phyloP scores from a whole-genome alignment of 2,888 invertebrate genomes.

The Epirrita christyi region DNA sequence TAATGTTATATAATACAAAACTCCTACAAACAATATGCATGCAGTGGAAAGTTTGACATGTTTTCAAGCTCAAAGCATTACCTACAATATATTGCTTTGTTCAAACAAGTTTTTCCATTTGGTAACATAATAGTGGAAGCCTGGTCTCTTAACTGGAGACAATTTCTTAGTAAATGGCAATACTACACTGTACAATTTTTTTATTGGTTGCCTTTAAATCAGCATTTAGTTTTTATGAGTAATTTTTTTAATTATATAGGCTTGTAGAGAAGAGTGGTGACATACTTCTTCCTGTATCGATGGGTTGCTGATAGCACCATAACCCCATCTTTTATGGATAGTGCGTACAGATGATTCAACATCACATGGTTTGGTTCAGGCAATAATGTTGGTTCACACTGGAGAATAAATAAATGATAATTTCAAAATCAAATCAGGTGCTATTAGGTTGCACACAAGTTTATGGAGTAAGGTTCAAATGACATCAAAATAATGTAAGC shows the following conservation, averaged over 20 bases:
- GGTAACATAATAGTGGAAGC: not conserved
- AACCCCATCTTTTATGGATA: slow-evolving; percentile 99
- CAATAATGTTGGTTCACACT: slow-evolving; percentile 99
- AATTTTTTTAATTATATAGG: slow-evolving; percentile 89
- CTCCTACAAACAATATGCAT: not conserved
- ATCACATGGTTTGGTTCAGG: slow-evolving; percentile 99
- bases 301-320: slow-evolving; percentile 99
- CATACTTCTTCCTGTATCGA: slow-evolving; percentile 99
- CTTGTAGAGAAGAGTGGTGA: slow-evolving; percentile 98
- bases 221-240: not conserved
- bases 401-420: slow-evolving; percentile 57
- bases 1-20: slow-evolving; percentile 1
- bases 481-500: too few species aligned
- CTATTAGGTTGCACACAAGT: too few species aligned
- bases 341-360: slow-evolving; percentile 99
- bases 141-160: not conserved
- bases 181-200: too few species aligned
- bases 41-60: not conserved
- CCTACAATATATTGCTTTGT: not conserved
- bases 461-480: too few species aligned
- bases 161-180: not conserved
- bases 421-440: not conserved
- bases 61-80: not conserved
- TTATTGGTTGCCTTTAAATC: too few species aligned
- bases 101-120: not conserved